Conservation (phyloP, 2,797 vertebrate species). For the Acipenser ruthenus region DNA sequence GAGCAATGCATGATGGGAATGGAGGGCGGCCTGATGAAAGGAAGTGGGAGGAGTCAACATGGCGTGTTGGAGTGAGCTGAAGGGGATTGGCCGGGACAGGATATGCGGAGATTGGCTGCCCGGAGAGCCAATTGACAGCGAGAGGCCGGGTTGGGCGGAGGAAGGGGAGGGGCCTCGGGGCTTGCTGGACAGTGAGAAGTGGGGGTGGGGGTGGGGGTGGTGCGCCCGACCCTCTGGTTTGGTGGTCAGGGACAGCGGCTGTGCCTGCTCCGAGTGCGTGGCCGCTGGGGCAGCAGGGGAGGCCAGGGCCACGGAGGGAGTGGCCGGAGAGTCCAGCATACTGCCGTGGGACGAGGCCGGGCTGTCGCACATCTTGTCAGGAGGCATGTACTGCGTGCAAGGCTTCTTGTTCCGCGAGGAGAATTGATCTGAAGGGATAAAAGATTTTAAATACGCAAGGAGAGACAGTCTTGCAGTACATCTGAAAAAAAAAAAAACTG, state of each 20-base stretch:
- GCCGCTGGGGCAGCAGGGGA: conserved; percentile 75
- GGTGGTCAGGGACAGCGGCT: conserved; percentile 85
- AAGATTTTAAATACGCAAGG: background rate
- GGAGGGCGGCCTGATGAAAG: conserved; percentile 50
- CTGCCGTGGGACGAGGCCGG: conserved; percentile 78
- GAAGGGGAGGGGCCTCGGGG: conserved; percentile 34
- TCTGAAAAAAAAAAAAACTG: no score
- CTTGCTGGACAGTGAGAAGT: conserved; percentile 36
- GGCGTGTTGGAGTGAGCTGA: conserved; percentile 47
- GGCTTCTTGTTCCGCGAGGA: conserved; percentile 68
- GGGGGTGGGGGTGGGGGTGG: conserved; percentile 15
- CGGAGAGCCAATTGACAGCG: conserved; percentile 33
- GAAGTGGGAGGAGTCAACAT: conserved; percentile 53
- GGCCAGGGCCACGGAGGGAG: conserved; percentile 73
- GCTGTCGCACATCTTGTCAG: conserved; percentile 68
- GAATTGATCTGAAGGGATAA: conserved; percentile 35
- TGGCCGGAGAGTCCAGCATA: conserved; percentile 82
- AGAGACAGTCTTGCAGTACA: background rate
- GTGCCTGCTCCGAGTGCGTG: conserved; percentile 83
- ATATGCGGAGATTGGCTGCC: conserved; percentile 49
- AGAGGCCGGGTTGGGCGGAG: conserved; percentile 37
- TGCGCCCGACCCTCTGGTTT: conserved; percentile 59
- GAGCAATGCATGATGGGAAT: conserved; percentile 60
- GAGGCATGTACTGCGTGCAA: conserved; percentile 51
- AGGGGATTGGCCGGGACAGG: conserved; percentile 62